Percentiles rank a stretch among this genome's conserved stretches.
phyloP scores from a whole-genome alignment of 1,140 invertebrate genomes.

The Camponotus floridanus region DNA sequence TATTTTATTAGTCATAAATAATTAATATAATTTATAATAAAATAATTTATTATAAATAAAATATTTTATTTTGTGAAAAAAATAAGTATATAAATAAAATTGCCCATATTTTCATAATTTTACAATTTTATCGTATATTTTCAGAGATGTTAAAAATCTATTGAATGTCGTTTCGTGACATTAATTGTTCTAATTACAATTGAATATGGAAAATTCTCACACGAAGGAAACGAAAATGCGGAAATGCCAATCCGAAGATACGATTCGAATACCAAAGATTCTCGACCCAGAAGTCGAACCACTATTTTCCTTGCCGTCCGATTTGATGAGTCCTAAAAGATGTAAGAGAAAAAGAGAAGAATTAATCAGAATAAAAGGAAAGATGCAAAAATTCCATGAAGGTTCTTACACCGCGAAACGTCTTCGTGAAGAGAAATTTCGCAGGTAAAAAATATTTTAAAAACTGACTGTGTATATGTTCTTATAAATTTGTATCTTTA shows the following conservation, averaged over 20 bases:
- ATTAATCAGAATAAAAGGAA: constrained; percentile 46
- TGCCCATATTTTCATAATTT: not conserved
- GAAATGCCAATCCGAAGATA: not conserved
- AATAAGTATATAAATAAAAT: not conserved
- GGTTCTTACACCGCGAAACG: constrained; percentile 66
- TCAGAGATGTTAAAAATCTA: constrained; percentile 21
- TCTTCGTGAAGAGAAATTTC: constrained; percentile 75
- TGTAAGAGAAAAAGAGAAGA: constrained; percentile 39
- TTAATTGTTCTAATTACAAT: constrained; percentile 19
- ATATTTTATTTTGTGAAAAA: not conserved
- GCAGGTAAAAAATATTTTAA: constrained; percentile 59
- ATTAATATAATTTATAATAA: too few relatives aligned
- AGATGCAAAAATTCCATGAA: constrained; percentile 53
- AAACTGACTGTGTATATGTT: not conserved
- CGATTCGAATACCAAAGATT: constrained; percentile 29
- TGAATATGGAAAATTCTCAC: constrained; percentile 60
- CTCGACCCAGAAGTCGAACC: constrained; percentile 68
- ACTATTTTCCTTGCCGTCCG: constrained; percentile 69
- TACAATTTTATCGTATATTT: constrained; percentile 5
- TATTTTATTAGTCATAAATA: not conserved
- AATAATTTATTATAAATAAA: not conserved
- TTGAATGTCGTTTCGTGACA: not conserved
- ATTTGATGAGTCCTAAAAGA: constrained; percentile 65
- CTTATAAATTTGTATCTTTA: not conserved
- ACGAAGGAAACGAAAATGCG: not conserved